These are phyloP conservation scores for Ochropleura leucogaster DNA, from an alignment of 2,888 invertebrate species.

Conservation along the genomic window DNA sequence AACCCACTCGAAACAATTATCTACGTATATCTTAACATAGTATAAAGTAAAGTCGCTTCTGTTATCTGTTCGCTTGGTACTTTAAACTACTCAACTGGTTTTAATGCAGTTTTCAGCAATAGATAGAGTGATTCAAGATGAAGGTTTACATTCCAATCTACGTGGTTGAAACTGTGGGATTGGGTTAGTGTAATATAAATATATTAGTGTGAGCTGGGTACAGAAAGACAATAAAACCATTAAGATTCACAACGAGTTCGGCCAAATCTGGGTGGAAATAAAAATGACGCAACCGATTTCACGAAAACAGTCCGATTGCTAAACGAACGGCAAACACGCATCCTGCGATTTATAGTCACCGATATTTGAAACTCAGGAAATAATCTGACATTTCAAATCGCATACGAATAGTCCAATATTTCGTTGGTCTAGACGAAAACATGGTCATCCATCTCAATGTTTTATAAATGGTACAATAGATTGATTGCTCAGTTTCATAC, in stretches of 20 bases:
- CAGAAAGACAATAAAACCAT: neutral
- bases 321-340: slow-evolving; percentile 22
- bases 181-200: neutral
- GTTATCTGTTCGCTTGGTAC: too few relatives aligned
- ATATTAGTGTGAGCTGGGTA: neutral
- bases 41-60: too few relatives aligned
- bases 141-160: too few relatives aligned
- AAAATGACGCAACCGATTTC: neutral
- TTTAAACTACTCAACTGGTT: too few relatives aligned
- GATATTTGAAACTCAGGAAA: slow-evolving; percentile 41
- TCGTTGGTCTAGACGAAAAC: slow-evolving; percentile 18
- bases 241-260: neutral
- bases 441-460: slow-evolving; percentile 15
- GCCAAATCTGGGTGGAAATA: neutral
- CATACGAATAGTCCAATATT: slow-evolving; percentile 32
- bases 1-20: neutral
- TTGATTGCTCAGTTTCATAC: neutral
- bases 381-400: slow-evolving; percentile 30
- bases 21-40: too few relatives aligned
- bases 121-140: too few relatives aligned
- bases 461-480: slow-evolving; percentile 1
- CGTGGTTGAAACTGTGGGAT: too few relatives aligned
- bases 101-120: too few relatives aligned
- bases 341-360: slow-evolving; percentile 41
- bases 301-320: slow-evolving; percentile 6